phyloP scores from a whole-genome alignment of 2,888 invertebrate species.

The Pseudolycoriella hygida region DNA sequence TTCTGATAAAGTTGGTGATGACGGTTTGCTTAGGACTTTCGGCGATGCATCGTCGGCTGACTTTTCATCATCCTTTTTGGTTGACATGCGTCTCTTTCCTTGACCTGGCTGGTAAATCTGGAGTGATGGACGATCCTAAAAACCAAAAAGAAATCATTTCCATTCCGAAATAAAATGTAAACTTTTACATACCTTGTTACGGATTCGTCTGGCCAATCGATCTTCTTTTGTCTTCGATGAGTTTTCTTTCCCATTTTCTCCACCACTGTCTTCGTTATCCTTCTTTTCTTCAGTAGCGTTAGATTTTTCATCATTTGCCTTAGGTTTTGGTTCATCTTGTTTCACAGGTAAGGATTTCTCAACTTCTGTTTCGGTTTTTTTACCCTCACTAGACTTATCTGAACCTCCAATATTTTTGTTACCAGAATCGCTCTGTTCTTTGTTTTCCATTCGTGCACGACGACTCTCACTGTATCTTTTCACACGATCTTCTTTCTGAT shows the following conservation, averaged over 20 bases:
- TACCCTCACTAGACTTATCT: background rate
- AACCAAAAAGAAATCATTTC: conserved; percentile 6
- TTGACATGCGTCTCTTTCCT: conserved; percentile 33
- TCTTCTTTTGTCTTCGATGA: conserved; percentile 24
- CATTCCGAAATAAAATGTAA: too few species aligned
- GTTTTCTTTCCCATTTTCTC: conserved; percentile 21
- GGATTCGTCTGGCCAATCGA: conserved; percentile 34
- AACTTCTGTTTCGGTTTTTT: background rate
- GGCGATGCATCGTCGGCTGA: background rate
- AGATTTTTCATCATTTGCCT: background rate
- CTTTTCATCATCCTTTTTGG: background rate
- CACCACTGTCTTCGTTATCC: background rate
- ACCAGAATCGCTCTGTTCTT: background rate
- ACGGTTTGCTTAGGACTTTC: background rate
- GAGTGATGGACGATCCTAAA: conserved; percentile 66
- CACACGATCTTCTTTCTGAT: background rate
- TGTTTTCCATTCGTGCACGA: conserved; percentile 14
- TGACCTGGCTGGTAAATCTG: conserved; percentile 85
- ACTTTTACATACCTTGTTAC: conserved; percentile 1
- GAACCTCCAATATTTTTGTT: background rate
- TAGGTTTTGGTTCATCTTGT: background rate
- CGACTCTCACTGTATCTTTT: conserved; percentile 14
- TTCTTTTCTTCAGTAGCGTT: background rate
- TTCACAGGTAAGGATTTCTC: background rate
- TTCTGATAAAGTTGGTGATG: background rate